Conservation (phyloP, 2,113 vertebrate genomes). For the Hymenochirus boettgeri region DNA sequence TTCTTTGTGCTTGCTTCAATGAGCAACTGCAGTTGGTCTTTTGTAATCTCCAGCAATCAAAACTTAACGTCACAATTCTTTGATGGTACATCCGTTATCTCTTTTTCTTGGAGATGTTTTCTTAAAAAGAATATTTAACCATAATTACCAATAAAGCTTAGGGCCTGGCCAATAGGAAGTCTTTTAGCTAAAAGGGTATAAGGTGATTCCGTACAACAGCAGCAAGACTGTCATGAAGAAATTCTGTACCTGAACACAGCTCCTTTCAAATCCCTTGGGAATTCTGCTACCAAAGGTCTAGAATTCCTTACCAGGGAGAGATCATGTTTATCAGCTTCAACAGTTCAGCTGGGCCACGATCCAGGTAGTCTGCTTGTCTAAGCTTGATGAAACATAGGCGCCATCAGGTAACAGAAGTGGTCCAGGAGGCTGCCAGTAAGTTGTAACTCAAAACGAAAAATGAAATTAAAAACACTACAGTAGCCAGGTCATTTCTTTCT, state of each 20-base stretch:
- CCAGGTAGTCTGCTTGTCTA: slow-evolving; percentile 79
- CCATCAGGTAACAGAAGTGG: slow-evolving; percentile 83
- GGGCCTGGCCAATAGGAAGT: slow-evolving; percentile 56
- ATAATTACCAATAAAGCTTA: slow-evolving; percentile 66
- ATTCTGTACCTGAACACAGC: slow-evolving; percentile 55
- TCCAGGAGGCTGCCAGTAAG: slow-evolving; percentile 69
- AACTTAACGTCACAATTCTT: slow-evolving; percentile 78
- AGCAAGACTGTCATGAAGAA: slow-evolving; percentile 65
- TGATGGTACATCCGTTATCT: slow-evolving; percentile 59
- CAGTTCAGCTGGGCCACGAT: slow-evolving; percentile 72
- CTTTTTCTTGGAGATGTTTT: slow-evolving; percentile 71
- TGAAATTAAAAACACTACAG: slow-evolving; percentile 64
- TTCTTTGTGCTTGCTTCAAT: slow-evolving; percentile 50
- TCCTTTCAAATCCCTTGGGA: slow-evolving; percentile 74
- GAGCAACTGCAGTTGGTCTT: slow-evolving; percentile 49
- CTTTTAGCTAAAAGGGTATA: slow-evolving; percentile 57
- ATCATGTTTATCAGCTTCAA: slow-evolving; percentile 78
- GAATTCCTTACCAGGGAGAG: slow-evolving; percentile 71
- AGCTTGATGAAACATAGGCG: slow-evolving; percentile 75
- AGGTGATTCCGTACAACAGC: slow-evolving; percentile 54
- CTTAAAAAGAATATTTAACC: slow-evolving; percentile 65
- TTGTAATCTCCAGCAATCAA: slow-evolving; percentile 63
- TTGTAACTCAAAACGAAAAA: slow-evolving; percentile 86
- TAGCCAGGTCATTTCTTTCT: slow-evolving; percentile 58
- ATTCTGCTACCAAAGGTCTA: slow-evolving; percentile 64